phyloP scores from a whole-genome alignment of 1,140 invertebrate genomes.

The Scaptomyza graminum region DNA sequence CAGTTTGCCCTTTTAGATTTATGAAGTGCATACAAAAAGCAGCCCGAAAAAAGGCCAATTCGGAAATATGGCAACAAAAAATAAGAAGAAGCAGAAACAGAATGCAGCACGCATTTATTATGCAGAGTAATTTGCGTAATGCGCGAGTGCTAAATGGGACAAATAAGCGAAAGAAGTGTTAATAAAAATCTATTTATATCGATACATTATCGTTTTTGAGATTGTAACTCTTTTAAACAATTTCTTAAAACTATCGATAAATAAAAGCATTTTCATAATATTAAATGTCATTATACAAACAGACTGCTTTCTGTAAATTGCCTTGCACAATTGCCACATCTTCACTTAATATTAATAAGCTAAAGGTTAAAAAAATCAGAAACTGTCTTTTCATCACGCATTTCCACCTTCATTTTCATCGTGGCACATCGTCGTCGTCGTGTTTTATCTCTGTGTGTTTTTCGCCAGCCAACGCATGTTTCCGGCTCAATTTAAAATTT shows the following conservation, averaged over 20 bases:
- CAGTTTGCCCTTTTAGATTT: slow-evolving; percentile 64
- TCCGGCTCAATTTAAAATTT: slow-evolving; percentile 41
- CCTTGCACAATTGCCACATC: background rate
- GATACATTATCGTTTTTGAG: too few species aligned
- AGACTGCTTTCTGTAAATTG: too few species aligned
- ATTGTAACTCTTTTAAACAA: too few species aligned
- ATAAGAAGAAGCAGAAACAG: too few species aligned
- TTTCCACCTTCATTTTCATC: background rate
- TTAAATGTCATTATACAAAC: too few species aligned
- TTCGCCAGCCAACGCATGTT: slow-evolving; percentile 11
- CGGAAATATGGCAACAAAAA: background rate
- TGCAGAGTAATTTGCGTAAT: background rate
- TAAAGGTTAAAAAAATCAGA: too few species aligned
- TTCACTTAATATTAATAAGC: background rate
- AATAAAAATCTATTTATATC: too few species aligned
- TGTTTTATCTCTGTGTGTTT: slow-evolving; percentile 5
- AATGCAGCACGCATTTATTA: slow-evolving; percentile 6
- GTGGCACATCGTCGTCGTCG: background rate
- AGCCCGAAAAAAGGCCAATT: slow-evolving; percentile 3
- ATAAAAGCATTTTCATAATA: too few species aligned
- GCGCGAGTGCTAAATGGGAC: background rate
- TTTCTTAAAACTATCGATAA: too few species aligned
- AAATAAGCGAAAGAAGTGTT: too few species aligned
- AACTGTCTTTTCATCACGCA: background rate
- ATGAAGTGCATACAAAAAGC: slow-evolving; percentile 45